Evolutionary conservation across 1,140 invertebrate species (phyloP).

Genomic region (Aphaenogaster ashmeadi): DNA sequence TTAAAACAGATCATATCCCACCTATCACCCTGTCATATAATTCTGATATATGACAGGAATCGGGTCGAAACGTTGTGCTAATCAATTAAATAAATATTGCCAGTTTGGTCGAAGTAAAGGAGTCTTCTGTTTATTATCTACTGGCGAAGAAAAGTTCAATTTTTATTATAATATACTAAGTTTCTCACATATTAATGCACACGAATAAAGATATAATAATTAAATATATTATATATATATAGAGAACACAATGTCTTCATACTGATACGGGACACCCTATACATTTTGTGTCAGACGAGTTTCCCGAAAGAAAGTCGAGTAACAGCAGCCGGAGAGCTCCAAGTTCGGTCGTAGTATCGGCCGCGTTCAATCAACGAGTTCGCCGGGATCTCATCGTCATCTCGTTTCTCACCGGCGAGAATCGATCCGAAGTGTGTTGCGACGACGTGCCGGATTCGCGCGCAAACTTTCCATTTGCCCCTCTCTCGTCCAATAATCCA

Average conservation of each 20-base stretch:
- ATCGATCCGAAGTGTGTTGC: constrained; percentile 41
- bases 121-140: too few species aligned
- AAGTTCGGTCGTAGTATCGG: constrained; percentile 26
- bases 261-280: neutral
- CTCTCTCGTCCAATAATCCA: constrained; percentile 23
- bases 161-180: constrained; percentile 5
- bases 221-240: neutral
- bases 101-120: too few species aligned
- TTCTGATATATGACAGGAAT: too few species aligned
- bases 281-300: neutral
- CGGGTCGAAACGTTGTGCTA: too few species aligned
- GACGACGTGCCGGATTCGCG: constrained; percentile 17
- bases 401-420: constrained; percentile 21
- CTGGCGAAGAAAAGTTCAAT: too few species aligned
- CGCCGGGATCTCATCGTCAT: constrained; percentile 35
- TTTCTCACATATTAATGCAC: neutral
- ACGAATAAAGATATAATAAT: neutral
- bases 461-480: constrained; percentile 44
- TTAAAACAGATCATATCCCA: too few species aligned
- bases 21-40: too few species aligned
- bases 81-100: too few species aligned
- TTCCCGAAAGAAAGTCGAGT: constrained; percentile 41
- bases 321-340: neutral
- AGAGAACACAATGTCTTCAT: neutral
- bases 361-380: constrained; percentile 34